These are phyloP conservation scores for Zapus hudsonius DNA, from an alignment of 2,113 vertebrate species.

Conservation along the genomic window DNA sequence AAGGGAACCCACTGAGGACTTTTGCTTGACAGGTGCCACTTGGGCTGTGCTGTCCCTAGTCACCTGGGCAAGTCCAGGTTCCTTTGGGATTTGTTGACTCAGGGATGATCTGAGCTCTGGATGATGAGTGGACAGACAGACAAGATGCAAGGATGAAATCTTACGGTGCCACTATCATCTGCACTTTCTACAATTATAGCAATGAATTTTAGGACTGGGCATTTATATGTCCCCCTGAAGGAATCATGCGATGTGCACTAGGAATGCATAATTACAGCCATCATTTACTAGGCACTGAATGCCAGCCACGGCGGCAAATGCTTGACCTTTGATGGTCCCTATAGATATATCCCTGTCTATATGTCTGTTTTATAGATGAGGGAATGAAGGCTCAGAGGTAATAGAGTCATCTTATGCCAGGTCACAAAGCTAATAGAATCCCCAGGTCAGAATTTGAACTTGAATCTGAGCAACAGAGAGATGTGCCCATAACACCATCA, in stretches of 20 bases:
- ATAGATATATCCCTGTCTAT: not conserved
- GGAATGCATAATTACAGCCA: not conserved
- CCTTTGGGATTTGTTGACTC: not conserved
- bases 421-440: not conserved
- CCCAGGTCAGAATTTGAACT: not conserved
- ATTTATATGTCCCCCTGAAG: not conserved
- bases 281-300: not conserved
- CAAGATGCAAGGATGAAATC: not conserved
- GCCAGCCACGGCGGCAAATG: not conserved
- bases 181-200: not conserved
- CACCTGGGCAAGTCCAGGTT: not conserved
- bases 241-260: not conserved
- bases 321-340: not conserved
- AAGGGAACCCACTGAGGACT: not conserved
- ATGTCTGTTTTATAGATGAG: not conserved
- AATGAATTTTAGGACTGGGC: not conserved
- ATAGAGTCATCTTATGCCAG: too few species aligned
- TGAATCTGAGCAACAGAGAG: not conserved
- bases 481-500: not conserved
- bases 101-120: not conserved
- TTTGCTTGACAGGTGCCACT: not conserved
- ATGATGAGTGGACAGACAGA: not conserved
- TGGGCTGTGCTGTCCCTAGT: not conserved
- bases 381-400: not conserved
- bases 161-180: not conserved